Evolutionary conservation across 2,113 vertebrate genomes (phyloP).

Genomic region (Antigone vipio): DNA sequence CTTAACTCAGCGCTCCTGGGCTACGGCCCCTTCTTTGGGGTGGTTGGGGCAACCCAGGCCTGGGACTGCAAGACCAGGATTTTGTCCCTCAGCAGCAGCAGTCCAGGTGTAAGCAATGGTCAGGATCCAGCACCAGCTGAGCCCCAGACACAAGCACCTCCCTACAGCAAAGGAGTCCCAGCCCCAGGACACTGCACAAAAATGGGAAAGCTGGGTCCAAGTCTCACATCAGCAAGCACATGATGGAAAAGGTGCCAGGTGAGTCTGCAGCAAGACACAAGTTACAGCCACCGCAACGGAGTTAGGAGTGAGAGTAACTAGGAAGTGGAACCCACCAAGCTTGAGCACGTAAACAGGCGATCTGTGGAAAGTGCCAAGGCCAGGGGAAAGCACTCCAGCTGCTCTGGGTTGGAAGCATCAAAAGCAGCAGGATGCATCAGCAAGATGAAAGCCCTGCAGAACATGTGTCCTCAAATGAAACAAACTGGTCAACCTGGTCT

Average conservation of each 20-base stretch:
- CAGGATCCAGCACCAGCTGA: not conserved
- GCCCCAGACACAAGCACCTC: not conserved
- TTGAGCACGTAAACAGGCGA: not conserved
- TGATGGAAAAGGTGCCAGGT: not conserved
- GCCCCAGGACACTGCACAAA: not conserved
- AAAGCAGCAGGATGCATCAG: not conserved
- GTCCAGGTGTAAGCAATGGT: not conserved
- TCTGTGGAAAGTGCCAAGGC: not conserved
- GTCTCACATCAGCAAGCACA: not conserved
- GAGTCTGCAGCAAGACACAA: not conserved
- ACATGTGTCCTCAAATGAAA: fast-evolving
- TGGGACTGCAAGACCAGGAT: not conserved
- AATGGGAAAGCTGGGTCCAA: not conserved
- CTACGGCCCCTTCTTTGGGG: not conserved
- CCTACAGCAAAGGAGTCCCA: not conserved
- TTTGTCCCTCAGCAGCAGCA: not conserved
- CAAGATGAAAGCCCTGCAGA: not conserved
- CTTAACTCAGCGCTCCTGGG: not conserved
- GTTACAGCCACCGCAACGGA: not conserved
- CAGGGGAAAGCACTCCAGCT: not conserved
- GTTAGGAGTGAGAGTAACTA: not conserved
- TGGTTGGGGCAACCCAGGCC: not conserved
- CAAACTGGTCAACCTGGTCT: too few species aligned
- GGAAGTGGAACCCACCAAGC: not conserved
- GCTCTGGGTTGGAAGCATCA: not conserved